These are phyloP conservation scores for Sanderia malayensis DNA, from an alignment of 30 jellyfish, hydroid and myxozoan species.

Conservation along the genomic window DNA sequence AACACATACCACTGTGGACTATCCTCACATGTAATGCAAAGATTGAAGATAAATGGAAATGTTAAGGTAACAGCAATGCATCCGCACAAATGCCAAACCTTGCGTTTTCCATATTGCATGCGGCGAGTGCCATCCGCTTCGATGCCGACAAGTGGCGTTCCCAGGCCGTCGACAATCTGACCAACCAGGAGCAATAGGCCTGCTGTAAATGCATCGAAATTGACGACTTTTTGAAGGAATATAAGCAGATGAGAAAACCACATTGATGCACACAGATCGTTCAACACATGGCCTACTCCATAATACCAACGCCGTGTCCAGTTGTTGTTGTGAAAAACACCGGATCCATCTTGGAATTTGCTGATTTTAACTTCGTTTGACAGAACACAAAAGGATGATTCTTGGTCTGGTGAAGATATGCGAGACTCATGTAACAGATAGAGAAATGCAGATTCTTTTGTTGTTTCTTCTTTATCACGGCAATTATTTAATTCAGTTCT, in stretches of 20 bases:
- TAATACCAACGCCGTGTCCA: slow-evolving; percentile 25
- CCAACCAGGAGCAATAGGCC: slow-evolving; percentile 78
- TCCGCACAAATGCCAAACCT: slow-evolving; percentile 86
- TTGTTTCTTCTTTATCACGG: too few relatives aligned
- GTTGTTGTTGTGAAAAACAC: too few relatives aligned
- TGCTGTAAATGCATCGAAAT: slow-evolving; percentile 43
- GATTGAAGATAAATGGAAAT: slow-evolving; percentile 79
- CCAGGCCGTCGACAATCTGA: slow-evolving; percentile 85
- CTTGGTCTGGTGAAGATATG: too few relatives aligned
- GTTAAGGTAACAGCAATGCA: slow-evolving; percentile 62
- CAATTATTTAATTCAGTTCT: too few relatives aligned
- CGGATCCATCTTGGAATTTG: too few relatives aligned
- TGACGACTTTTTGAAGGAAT: slow-evolving; percentile 62
- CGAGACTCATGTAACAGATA: too few relatives aligned
- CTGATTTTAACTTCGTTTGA: too few relatives aligned
- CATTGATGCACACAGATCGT: slow-evolving; percentile 90
- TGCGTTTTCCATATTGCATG: slow-evolving; percentile 71
- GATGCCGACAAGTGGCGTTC: slow-evolving; percentile 88
- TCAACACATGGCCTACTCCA: slow-evolving; percentile 89
- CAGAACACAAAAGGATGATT: too few relatives aligned
- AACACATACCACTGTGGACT: slow-evolving; percentile 62
- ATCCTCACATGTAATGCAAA: slow-evolving; percentile 60
- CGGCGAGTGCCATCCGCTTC: slow-evolving; percentile 63
- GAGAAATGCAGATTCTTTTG: too few relatives aligned
- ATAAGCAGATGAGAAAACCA: slow-evolving; percentile 78